These are phyloP conservation scores for Eupithecia exiguata DNA, from an alignment of 2,888 invertebrate species.

Conservation along the genomic window DNA sequence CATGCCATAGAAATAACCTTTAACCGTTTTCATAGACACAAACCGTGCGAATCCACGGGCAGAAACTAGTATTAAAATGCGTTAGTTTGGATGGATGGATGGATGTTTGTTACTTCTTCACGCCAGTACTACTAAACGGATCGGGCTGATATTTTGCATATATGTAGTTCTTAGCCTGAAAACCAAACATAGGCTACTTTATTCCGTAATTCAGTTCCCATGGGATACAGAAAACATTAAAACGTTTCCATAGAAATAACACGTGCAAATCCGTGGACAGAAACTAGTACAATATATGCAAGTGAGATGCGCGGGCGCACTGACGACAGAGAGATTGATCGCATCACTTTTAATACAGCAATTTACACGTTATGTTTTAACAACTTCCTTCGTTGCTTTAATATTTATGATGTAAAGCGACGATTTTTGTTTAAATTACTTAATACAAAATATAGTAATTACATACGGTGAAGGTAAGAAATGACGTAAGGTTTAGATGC, in stretches of 20 bases:
- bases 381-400: slow-evolving; percentile 61
- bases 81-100: not conserved
- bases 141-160: not conserved
- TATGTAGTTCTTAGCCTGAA: not conserved
- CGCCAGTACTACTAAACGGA: not conserved
- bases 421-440: not conserved
- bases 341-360: slow-evolving; percentile 66
- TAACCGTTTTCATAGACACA: too few relatives aligned
- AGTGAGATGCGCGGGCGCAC: slow-evolving; percentile 52
- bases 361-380: slow-evolving; percentile 72
- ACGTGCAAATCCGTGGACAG: not conserved
- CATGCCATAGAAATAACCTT: too few relatives aligned
- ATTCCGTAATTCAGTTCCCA: slow-evolving; percentile 35
- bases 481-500: not conserved
- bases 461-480: not conserved
- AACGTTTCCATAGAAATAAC: not conserved
- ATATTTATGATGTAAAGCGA: slow-evolving; percentile 47
- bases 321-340: slow-evolving; percentile 66
- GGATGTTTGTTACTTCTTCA: not conserved
- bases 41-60: too few relatives aligned
- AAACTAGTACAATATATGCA: slow-evolving; percentile 46
- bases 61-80: not conserved
- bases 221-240: slow-evolving; percentile 13
- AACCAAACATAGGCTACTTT: not conserved
- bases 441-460: not conserved